Conservation (phyloP, 2,888 invertebrate genomes). For the Cremastinae sp. region DNA sequence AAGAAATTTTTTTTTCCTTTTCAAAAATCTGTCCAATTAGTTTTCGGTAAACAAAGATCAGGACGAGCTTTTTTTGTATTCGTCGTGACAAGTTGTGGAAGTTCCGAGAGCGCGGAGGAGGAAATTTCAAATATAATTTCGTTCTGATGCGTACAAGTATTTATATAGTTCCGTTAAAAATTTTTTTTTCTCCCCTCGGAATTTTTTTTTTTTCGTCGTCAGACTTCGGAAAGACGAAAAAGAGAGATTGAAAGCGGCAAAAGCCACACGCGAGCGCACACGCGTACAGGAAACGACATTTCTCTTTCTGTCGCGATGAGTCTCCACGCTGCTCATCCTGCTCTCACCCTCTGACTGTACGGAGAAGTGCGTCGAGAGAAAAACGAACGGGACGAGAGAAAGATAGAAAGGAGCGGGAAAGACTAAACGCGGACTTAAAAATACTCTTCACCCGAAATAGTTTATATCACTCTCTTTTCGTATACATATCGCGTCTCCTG, state of each 20-base stretch:
- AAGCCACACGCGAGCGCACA: constrained; percentile 20
- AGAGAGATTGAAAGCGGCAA: constrained; percentile 34
- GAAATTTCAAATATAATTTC: constrained; percentile 34
- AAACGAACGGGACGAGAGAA: constrained; percentile 21
- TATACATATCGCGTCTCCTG: constrained; percentile 5
- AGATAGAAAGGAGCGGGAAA: constrained; percentile 44
- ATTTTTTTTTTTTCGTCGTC: neutral
- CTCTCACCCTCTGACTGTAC: constrained; percentile 30
- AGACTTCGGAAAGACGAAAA: constrained; percentile 7
- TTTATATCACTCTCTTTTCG: constrained; percentile 47
- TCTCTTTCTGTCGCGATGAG: constrained; percentile 58
- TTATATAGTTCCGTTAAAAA: neutral
- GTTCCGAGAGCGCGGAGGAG: constrained; percentile 6
- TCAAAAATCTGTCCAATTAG: constrained; percentile 40
- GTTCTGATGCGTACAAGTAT: neutral
- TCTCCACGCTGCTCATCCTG: constrained; percentile 41
- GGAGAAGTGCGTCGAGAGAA: constrained; percentile 36
- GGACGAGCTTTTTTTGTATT: neutral
- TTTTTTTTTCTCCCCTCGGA: neutral
- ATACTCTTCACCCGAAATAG: constrained; percentile 73
- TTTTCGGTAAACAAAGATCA: constrained; percentile 39
- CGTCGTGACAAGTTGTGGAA: constrained; percentile 6
- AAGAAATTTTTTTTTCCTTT: neutral
- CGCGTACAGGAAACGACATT: constrained; percentile 57
- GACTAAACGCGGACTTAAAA: constrained; percentile 73